Evolutionary conservation across 1,140 invertebrate genomes (phyloP), one percentile per base, ranked within the genome.

Genomic region (Penaeus vannamei): DNA sequence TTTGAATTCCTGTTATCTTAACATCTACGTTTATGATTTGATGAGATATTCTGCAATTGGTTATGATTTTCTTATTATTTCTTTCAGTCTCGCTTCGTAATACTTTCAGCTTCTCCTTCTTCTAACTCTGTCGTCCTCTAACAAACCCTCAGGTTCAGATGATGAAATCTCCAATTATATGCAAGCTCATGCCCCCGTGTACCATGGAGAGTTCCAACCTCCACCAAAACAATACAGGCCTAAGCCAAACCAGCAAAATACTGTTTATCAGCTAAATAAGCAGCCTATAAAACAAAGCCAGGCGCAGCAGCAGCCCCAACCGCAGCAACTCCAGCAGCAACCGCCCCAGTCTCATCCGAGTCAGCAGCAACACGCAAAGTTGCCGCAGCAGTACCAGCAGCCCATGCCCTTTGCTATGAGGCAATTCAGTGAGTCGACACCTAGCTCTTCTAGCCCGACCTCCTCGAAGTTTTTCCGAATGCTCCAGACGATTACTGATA

Each of bases 401-500:
- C 94, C 94, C 91, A 93, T 53, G 53, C 53, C 53, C 14, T 53
- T 14, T 53, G 53, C 12, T 0, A 53, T 53, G 53, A 53, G 14
- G 53, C 53, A 53, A 53, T 53, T 53, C 12, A 53, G 53, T 53
- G 53, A 53, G 53, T 53, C 53, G 53, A 12, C 12, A 53, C 53
- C 53, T 53, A 53, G 53, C 53, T 10, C 94, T 36, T 10, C 94
- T 36, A 92, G 92, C 82, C 91, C 92, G 90, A 94, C 94, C 84
- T 93, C 94, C n/a, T 94, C 94, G 53, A 93, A 93, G 85, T 94
- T 94, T 72, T 94, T 94, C 91, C 90, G 93, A 85, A 92, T 94
- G 59, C 92, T 94, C 14, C 94, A 94, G 85, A 91, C 92, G 22
- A 92, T 93, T 91, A 93, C 93, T 60, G 93, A 90, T 69, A 91